Evolutionary conservation across 2,888 invertebrate genomes (phyloP).

Genomic region (Perizoma flavofasciatum): DNA sequence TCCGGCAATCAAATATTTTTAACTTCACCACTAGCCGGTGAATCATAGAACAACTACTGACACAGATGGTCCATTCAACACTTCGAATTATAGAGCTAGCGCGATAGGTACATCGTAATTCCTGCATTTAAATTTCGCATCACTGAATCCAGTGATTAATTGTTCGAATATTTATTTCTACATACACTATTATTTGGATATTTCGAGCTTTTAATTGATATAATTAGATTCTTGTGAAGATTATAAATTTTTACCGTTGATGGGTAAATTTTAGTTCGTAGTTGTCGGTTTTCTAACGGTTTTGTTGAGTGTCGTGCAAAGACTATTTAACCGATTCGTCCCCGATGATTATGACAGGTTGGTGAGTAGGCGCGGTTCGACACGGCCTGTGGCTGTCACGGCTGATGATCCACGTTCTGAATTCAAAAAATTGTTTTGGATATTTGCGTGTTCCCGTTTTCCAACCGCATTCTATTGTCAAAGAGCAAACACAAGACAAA

Average conservation of each 20-base stretch:
- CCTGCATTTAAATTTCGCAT: conserved; percentile 53
- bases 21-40: conserved; percentile 42
- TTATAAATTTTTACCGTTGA: conserved; percentile 32
- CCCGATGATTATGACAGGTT: conserved; percentile 63
- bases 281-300: conserved; percentile 60
- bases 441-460: conserved; percentile 37
- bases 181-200: conserved; percentile 52
- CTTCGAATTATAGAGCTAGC: conserved; percentile 50
- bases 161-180: conserved; percentile 36
- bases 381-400: conserved; percentile 67
- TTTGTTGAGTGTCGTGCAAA: conserved; percentile 66
- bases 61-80: conserved; percentile 58
- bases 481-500: conserved; percentile 6
- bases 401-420: conserved; percentile 49
- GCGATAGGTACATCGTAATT: conserved; percentile 50
- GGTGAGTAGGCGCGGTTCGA: conserved; percentile 63
- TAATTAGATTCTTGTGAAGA: conserved; percentile 38
- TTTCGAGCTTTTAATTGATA: conserved; percentile 44
- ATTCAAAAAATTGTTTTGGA: conserved; percentile 52
- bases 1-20: conserved; percentile 21
- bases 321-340: conserved; percentile 69
- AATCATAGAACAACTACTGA: conserved; percentile 52
- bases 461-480: conserved; percentile 8
- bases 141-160: conserved; percentile 58
- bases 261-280: conserved; percentile 45